phyloP scores from a whole-genome alignment of 2,797 vertebrate species.

The Chloroceryle inda region DNA sequence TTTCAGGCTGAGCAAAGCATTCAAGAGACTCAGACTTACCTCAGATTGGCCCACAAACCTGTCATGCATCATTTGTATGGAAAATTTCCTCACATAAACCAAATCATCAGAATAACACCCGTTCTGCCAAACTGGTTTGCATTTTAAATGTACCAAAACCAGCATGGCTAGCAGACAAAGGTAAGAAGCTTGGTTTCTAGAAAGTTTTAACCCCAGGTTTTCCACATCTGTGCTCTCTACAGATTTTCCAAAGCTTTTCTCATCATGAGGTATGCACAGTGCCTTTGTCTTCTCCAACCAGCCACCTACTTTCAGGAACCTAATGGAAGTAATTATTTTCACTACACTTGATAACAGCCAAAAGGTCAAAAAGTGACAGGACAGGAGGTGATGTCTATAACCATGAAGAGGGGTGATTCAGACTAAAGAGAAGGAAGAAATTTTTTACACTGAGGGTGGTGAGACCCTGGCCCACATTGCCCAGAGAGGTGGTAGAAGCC shows the following conservation, averaged over 20 bases:
- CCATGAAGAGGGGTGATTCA: neutral
- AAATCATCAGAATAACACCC: neutral
- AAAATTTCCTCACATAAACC: neutral
- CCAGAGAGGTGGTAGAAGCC: neutral
- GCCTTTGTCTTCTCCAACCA: neutral
- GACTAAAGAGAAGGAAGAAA: neutral
- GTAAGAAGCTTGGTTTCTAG: neutral
- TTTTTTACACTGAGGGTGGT: neutral
- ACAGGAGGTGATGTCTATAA: neutral
- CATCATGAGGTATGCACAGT: rapidly evolving
- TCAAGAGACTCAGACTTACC: neutral
- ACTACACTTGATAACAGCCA: neutral
- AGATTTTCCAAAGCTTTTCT: neutral
- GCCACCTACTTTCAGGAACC: neutral
- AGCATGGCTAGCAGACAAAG: neutral
- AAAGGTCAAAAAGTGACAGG: neutral
- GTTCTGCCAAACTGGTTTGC: neutral
- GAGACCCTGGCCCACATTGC: neutral
- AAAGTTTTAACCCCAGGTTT: neutral
- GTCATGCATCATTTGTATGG: neutral
- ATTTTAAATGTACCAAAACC: neutral
- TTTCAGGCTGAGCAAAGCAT: neutral
- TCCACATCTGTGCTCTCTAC: neutral
- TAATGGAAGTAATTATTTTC: neutral
- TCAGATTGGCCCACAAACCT: neutral